Conservation (phyloP, 2,113 vertebrate species). For the Chaetodon trifascialis region DNA sequence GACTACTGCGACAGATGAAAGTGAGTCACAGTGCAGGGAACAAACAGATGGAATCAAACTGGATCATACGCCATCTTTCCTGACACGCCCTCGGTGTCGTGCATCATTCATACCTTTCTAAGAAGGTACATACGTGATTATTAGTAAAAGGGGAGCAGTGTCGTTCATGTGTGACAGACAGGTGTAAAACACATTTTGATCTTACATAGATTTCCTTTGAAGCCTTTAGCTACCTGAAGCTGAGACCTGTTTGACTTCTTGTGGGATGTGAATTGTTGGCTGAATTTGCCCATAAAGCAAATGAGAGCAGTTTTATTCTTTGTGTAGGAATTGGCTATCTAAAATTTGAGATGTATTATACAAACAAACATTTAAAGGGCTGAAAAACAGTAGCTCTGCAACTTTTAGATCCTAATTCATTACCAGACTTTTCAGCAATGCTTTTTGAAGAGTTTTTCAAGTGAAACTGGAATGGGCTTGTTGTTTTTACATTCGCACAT, state of each 20-base stretch:
- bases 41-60: slow-evolving; percentile 53
- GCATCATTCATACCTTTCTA: slow-evolving; percentile 23
- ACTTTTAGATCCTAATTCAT: not conserved
- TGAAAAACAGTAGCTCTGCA: not conserved
- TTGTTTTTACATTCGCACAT: not conserved
- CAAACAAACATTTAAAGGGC: not conserved
- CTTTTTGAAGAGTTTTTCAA: not conserved
- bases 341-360: not conserved
- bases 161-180: too few relatives aligned
- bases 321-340: not conserved
- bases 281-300: not conserved
- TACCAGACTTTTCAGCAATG: not conserved
- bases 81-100: slow-evolving; percentile 42
- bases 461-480: not conserved
- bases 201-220: not conserved
- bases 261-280: not conserved
- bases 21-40: slow-evolving; percentile 64
- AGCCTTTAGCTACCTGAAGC: not conserved
- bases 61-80: slow-evolving; percentile 18
- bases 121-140: slow-evolving; percentile 2
- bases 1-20: slow-evolving; percentile 36
- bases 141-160: not conserved
- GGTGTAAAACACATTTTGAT: not conserved
- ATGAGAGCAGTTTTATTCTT: not conserved
- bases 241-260: not conserved